Evolutionary conservation across 2,113 vertebrate species (phyloP), one percentile per base, ranked within the genome.

Genomic region (Scalopus aquaticus): DNA sequence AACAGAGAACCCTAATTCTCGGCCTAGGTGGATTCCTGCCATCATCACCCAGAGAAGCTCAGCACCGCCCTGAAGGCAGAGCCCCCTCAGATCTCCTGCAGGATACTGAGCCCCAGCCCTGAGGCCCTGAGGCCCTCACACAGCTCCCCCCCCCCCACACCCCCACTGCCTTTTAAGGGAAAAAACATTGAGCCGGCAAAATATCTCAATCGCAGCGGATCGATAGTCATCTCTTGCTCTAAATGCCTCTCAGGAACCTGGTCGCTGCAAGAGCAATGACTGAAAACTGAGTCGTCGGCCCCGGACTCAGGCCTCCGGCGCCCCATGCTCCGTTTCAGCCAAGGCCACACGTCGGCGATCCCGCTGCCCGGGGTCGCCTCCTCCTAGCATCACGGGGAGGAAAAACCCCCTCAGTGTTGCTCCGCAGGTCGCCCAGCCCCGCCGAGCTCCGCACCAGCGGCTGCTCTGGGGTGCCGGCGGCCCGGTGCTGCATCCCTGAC

Each of bases 121-220:
- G 3, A 95, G 92, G 89, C 79, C 69, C 69, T 0, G 3, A 95
- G 92, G 87, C 86, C 95, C 86, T 93, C 35, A 80, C 84, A 83
- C 51, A n/a, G n/a, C n/a, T n/a, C 85, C 65, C 78, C 88, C 88
- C 88, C 87, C 77, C 82, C 79, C 82, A 54, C 83, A 76, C 85
- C 96, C 96, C 91, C 91, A 44, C 94, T 88, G 67, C 97, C 97
- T 97, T 97, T 96, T 97, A 97, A 96, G 96, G 96, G 65, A 87
- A 94, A 95, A 96, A 72, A 91, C 94, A 93, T 42, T 16, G 22
- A 96, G 95, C 72, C 56, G 17, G 92, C 88, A 88, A 85, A 93
- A 60, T n/a, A 96, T 81, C 78, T 88, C 78, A 92, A 91, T 96
- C 85, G 82, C 86, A 64, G 88, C 73, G 73, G 91, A 93, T 90